Evolutionary conservation across 2,113 vertebrate species (phyloP).

Genomic region (Lamprotornis superbus): DNA sequence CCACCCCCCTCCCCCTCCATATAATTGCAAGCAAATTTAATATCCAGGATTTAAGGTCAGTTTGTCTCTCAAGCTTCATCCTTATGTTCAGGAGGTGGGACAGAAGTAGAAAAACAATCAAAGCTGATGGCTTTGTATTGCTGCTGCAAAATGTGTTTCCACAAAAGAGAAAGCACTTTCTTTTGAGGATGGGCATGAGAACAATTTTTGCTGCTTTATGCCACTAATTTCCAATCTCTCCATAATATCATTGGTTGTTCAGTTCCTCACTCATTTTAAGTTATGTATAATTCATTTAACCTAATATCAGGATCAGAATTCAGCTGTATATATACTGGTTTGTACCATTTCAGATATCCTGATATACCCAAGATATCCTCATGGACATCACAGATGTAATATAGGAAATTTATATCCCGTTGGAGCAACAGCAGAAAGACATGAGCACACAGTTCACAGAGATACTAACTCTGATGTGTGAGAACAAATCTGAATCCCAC

Average conservation of each 20-base stretch:
- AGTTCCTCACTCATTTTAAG: neutral
- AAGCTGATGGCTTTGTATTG: neutral
- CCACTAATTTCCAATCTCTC: neutral
- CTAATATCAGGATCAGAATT: neutral
- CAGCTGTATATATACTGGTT: neutral
- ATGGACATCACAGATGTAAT: rapidly evolving
- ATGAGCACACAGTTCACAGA: neutral
- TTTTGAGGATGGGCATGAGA: neutral
- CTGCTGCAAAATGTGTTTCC: neutral
- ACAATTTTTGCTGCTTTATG: neutral
- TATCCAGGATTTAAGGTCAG: neutral
- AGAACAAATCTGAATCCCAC: neutral
- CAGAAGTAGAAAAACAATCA: neutral
- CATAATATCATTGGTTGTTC: neutral
- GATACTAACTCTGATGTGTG: neutral
- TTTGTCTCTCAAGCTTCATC: neutral
- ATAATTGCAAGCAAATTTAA: neutral
- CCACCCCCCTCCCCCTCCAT: neutral
- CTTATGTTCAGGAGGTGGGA: neutral
- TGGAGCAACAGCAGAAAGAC: neutral
- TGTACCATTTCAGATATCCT: neutral
- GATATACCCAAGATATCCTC: neutral
- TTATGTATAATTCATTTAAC: neutral
- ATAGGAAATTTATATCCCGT: neutral
- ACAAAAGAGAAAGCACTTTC: neutral